Evolutionary conservation across 2,113 vertebrate species (phyloP), one percentile per base, ranked within the genome.

Genomic region (Oncorhynchus mykiss): DNA sequence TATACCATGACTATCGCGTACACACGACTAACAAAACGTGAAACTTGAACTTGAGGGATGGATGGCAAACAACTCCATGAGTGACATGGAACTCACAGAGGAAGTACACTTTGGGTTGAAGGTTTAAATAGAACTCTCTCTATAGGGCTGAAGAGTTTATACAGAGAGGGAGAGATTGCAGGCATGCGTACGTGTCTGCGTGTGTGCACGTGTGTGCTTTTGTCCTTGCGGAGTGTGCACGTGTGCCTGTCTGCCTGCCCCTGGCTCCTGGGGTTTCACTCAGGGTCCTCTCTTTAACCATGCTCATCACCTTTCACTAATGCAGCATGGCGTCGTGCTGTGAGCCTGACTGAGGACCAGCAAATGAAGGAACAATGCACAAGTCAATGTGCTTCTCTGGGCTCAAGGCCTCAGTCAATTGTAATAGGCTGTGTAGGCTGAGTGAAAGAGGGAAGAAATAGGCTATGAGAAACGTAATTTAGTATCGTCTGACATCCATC

Each of bases 351-450:
- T n/a, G 16, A 62, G 59, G n/a, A 62, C n/a, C 1, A 62, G 51
- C 16, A 24, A 22, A 22, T 62, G 59, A 22, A 22, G 60, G 22
- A 9, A 7, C n/a, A 8, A 24, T 24, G 8, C 22, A 20, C 2
- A 20, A 62, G n/a, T 62, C n/a, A 62, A 9, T 62, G 5, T 13
- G 59, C 59, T 9, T 62, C 51, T 54, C 51, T 54, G 51, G 51
- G 51, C 16, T 54, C 51, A 18, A 54, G 3, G 51, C 51, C 51
- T 16, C 66, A 27, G 54, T 67, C 67, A 76, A 81, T 71, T 84
- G 82, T 78, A 80, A 12, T 4, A 68, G 29, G 67, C 27, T 20
- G 27, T 9, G 29, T 70, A 75, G 22, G 22, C 22, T 24, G 34
- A 65, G 62, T 76, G 20, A 62, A 13, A 71, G 57, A 79, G 48